Evolutionary conservation across 2,113 vertebrate species (phyloP).

Genomic region (Loxodonta africana): DNA sequence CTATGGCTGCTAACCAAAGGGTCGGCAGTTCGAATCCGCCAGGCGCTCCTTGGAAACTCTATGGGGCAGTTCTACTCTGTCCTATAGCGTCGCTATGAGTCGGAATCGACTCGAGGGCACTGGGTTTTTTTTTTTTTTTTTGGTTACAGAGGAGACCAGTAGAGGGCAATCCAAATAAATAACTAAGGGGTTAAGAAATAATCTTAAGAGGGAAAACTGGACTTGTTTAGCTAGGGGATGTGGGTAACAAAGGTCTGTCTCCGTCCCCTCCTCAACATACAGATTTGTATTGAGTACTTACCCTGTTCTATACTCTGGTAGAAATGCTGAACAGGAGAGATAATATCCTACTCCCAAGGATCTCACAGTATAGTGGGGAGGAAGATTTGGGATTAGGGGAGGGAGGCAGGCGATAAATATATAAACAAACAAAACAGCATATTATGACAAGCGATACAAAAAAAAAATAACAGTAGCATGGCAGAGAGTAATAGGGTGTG

Average conservation of each 20-base stretch:
- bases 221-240: not conserved
- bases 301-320: constrained; percentile 1
- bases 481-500: not conserved
- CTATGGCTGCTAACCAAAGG: too few species aligned
- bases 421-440: constrained; percentile 41
- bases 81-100: too few species aligned
- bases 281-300: not conserved
- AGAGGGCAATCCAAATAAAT: constrained; percentile 31
- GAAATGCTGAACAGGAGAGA: constrained; percentile 20
- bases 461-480: constrained; percentile 23
- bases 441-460: not conserved
- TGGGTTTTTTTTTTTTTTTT: too few species aligned
- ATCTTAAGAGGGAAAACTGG: not conserved
- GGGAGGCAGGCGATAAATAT: constrained; percentile 3
- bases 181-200: constrained; percentile 35
- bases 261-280: not conserved
- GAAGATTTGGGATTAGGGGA: not conserved
- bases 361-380: not conserved
- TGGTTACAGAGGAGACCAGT: not conserved
- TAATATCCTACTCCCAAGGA: constrained; percentile 11
- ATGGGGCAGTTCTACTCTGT: too few species aligned
- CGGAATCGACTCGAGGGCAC: too few species aligned
- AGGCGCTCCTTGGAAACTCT: too few species aligned
- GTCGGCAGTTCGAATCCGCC: too few species aligned
- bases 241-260: not conserved